Evolutionary conservation across 2,113 vertebrate genomes (phyloP).

Genomic region (Gymnobelideus leadbeateri): DNA sequence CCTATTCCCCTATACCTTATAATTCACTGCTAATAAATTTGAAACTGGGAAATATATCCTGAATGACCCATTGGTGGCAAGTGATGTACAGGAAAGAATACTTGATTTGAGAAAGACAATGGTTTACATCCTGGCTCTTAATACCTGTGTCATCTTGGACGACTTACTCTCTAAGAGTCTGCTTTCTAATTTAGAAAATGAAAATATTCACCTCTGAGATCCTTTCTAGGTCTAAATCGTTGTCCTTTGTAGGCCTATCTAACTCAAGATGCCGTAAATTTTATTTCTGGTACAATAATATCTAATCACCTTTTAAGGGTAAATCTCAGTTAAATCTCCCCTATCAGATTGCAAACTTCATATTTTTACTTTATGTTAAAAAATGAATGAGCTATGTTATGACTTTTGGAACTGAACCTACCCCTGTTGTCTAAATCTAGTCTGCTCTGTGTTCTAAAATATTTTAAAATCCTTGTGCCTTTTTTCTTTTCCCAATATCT

Average conservation of each 20-base stretch:
- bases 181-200: background rate
- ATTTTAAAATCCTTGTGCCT: slow-evolving; percentile 45
- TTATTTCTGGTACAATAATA: slow-evolving; percentile 35
- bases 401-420: slow-evolving; percentile 24
- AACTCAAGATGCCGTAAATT: background rate
- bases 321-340: background rate
- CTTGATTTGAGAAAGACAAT: background rate
- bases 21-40: background rate
- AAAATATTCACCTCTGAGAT: background rate
- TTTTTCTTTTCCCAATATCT: background rate
- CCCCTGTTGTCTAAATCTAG: background rate
- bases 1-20: background rate
- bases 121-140: background rate
- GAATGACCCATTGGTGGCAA: background rate
- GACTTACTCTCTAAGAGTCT: background rate
- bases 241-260: background rate
- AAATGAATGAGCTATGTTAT: slow-evolving; percentile 28
- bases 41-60: background rate
- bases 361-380: background rate
- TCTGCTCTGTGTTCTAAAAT: slow-evolving; percentile 34
- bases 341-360: background rate
- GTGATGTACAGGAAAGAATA: background rate
- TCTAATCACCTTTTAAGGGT: background rate
- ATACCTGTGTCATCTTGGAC: background rate
- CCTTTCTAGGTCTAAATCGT: background rate